Evolutionary conservation across 2,888 invertebrate species (phyloP).

Genomic region (Pandemis corylana): DNA sequence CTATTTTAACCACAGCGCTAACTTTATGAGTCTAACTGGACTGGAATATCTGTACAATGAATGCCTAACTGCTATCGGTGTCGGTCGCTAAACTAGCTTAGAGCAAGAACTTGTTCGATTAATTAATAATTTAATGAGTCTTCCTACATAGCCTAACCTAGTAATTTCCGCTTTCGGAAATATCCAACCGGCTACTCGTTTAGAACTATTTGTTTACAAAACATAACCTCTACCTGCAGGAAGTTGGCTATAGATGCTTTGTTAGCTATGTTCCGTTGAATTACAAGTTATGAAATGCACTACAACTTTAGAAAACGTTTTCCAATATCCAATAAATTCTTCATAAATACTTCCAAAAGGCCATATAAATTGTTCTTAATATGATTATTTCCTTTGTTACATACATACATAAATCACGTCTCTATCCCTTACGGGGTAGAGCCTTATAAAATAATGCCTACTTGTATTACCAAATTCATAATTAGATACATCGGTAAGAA

Average conservation of each 20-base stretch:
- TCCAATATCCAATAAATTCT: neutral
- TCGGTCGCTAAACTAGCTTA: neutral
- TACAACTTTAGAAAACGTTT: too few relatives aligned
- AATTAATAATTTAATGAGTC: neutral
- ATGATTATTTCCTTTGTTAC: too few relatives aligned
- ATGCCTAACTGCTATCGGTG: neutral
- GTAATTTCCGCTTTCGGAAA: slow-evolving; percentile 40
- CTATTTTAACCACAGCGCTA: slow-evolving; percentile 8
- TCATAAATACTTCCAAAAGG: neutral
- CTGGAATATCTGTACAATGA: neutral
- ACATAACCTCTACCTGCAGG: slow-evolving; percentile 55
- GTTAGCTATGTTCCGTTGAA: neutral
- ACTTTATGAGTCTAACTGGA: neutral
- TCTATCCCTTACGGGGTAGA: too few relatives aligned
- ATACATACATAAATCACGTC: too few relatives aligned
- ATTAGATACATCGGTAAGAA: neutral
- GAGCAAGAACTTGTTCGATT: neutral
- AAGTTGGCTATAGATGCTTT: slow-evolving; percentile 51
- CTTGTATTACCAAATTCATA: neutral
- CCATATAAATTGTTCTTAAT: neutral
- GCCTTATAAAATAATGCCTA: neutral
- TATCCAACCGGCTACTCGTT: slow-evolving; percentile 45
- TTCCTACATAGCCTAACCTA: slow-evolving; percentile 3
- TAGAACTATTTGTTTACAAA: slow-evolving; percentile 53
- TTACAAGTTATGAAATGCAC: neutral